A percentile compares a stretch with the other conserved stretches of the same genome.
These are phyloP conservation scores for Eupleurogrammus muticus DNA, from an alignment of 2,797 vertebrate genomes.

Conservation along the genomic window DNA sequence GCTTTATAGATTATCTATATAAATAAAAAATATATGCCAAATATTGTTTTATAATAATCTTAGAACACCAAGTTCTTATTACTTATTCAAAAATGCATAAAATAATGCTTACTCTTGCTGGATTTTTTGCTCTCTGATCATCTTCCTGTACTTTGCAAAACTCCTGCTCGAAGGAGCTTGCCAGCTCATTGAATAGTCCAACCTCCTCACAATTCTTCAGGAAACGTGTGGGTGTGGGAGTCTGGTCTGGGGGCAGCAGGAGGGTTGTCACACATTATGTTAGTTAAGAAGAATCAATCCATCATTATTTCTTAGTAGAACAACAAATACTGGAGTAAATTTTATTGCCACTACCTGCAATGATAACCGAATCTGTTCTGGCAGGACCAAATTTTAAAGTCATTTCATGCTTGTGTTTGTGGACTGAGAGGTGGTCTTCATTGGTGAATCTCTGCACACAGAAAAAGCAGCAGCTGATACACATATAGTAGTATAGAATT, in stretches of 20 bases:
- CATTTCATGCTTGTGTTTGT: constrained; percentile 99
- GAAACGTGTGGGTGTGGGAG: constrained; percentile 97
- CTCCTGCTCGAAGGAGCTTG: constrained; percentile 95
- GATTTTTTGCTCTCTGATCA: constrained; percentile 86
- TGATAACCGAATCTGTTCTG: constrained; percentile 85
- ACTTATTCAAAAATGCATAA: not conserved
- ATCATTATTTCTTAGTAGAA: not conserved
- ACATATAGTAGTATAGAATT: not conserved
- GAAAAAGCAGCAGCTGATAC: constrained; percentile 12
- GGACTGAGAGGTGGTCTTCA: constrained; percentile 97
- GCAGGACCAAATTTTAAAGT: constrained; percentile 96
- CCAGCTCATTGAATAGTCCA: constrained; percentile 96
- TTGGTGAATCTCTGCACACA: constrained; percentile 93
- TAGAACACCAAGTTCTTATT: not conserved
- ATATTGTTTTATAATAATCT: not conserved
- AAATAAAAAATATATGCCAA: not conserved
- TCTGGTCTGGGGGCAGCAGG: constrained; percentile 88
- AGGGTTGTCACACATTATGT: constrained; percentile 1
- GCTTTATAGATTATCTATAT: constrained; percentile 1
- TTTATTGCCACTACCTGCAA: constrained; percentile 77
- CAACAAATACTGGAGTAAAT: not conserved
- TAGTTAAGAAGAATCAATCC: constrained; percentile 1
- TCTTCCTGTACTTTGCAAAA: constrained; percentile 93
- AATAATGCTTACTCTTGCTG: constrained; percentile 62
- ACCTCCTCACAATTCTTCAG: constrained; percentile 99